These are phyloP conservation scores for Ditylenchus weischeri DNA, from an alignment of 2,888 invertebrate species.

Conservation along the genomic window DNA sequence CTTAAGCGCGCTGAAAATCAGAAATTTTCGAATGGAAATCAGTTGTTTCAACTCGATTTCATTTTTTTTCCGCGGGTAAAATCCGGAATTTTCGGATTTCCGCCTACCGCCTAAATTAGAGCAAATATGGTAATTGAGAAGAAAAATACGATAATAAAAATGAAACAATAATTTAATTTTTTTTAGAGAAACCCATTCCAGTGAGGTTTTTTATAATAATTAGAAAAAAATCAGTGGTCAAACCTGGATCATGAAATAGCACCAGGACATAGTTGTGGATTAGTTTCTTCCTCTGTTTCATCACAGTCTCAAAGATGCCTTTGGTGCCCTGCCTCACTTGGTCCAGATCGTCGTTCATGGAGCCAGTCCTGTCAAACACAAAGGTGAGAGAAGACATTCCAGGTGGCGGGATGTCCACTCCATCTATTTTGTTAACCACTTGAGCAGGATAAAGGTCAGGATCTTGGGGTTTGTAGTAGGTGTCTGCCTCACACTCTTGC, in stretches of 20 bases:
- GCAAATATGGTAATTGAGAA: too few species aligned
- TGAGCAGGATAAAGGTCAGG: slow-evolving; percentile 1
- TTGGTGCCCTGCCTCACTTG: slow-evolving; percentile 68
- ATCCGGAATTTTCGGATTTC: too few species aligned
- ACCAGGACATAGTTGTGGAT: slow-evolving; percentile 74
- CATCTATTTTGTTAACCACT: slow-evolving; percentile 3
- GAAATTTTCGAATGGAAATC: too few species aligned
- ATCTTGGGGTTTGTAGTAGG: background rate
- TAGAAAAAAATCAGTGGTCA: slow-evolving; percentile 43
- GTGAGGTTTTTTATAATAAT: too few species aligned
- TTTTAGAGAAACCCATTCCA: too few species aligned
- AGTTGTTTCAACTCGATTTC: too few species aligned
- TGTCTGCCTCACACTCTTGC: background rate
- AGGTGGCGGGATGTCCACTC: slow-evolving; percentile 19
- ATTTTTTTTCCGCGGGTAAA: too few species aligned
- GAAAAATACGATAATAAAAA: too few species aligned
- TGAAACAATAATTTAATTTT: too few species aligned
- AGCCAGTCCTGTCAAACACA: slow-evolving; percentile 75
- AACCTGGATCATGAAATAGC: slow-evolving; percentile 75
- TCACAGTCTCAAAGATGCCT: slow-evolving; percentile 69
- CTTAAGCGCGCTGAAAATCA: too few species aligned
- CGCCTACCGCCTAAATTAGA: too few species aligned
- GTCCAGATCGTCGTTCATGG: slow-evolving; percentile 66
- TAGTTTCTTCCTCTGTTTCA: slow-evolving; percentile 67
- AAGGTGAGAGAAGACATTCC: slow-evolving; percentile 66